Evolutionary conservation across 2,888 invertebrate species (phyloP), one percentile per base, ranked within the genome.

Genomic region (Thyatira batis): DNA sequence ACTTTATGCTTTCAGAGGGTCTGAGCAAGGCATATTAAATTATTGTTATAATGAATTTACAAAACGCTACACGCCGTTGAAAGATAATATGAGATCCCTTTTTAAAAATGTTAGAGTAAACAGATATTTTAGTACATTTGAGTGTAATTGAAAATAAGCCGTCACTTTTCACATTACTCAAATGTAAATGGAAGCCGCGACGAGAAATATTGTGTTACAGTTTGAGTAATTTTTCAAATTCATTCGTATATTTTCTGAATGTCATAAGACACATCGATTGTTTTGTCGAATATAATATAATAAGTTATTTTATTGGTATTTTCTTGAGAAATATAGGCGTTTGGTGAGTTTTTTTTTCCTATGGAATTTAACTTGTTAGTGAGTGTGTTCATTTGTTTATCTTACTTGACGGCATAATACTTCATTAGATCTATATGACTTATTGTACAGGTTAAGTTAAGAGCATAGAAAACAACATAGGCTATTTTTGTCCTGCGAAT

Each of bases 31-130:
- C 69, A 65, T 67, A 75, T 73, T 67, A 76, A 74, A 76, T 75
- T 75, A 76, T 69, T 58, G 67, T 72, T 70, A 71, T 70, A 68
- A 73, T 72, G 67, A 76, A 76, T 76, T 72, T 65, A 72, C 65
- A 62, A 71, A 73, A 66, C 67, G 61, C 55, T 57, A 64, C 65
- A 65, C 57, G 60, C 8, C 21, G 39, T 3, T 13, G 33, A 33
- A 21, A 33, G 13, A 21, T 30, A 21, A 30, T 39, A 39, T 2
- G 8, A 39, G 39, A 13, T 13, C 33, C n/a, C 13, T 33, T 33
- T 33, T 33, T 33, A 6, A 2, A 11, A 33, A 13, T 33, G 33
- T 33, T 30, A 30, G 11, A 30, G 11, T 30, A 33, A 33, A 13
- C 17, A 39, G 5, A 39, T 39, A 39, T 39, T 39, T 17, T 39